Evolutionary conservation across 2,113 vertebrate genomes (phyloP).

Genomic region (Irena cyanogastra): DNA sequence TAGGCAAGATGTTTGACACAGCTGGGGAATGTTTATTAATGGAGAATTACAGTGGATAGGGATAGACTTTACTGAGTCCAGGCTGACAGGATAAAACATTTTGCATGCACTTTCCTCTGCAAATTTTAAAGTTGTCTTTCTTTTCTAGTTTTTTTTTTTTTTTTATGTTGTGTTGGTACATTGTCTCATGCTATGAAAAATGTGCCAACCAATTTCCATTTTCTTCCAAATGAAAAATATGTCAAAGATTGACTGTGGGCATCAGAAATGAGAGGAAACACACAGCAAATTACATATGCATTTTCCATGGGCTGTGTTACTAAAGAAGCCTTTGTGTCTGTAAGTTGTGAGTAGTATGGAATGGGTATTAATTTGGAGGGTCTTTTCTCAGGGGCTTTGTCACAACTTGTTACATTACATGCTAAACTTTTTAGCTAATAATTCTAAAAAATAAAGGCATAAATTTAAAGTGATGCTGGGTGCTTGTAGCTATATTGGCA

Average conservation of each 20-base stretch:
- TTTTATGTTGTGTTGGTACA: background rate
- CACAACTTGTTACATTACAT: background rate
- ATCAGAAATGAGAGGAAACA: background rate
- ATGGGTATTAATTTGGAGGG: background rate
- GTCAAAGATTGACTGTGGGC: background rate
- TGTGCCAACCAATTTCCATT: background rate
- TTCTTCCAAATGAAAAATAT: background rate
- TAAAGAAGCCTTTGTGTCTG: background rate
- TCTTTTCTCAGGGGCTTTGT: background rate
- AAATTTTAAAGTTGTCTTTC: background rate
- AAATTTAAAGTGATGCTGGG: rapidly evolving
- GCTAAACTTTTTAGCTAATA: background rate
- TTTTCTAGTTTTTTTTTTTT: background rate
- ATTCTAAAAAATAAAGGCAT: background rate
- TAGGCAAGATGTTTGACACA: background rate
- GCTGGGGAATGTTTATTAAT: background rate
- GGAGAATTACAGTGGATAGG: background rate
- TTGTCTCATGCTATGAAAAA: background rate
- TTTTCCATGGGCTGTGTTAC: background rate
- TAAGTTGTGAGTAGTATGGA: background rate
- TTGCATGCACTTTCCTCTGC: background rate
- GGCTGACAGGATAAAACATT: background rate
- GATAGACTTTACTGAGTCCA: background rate
- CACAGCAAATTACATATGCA: background rate
- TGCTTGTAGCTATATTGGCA: background rate